Evolutionary conservation across 2,888 invertebrate genomes (phyloP), one percentile per base, ranked within the genome.

Genomic region (Anodontia alba): DNA sequence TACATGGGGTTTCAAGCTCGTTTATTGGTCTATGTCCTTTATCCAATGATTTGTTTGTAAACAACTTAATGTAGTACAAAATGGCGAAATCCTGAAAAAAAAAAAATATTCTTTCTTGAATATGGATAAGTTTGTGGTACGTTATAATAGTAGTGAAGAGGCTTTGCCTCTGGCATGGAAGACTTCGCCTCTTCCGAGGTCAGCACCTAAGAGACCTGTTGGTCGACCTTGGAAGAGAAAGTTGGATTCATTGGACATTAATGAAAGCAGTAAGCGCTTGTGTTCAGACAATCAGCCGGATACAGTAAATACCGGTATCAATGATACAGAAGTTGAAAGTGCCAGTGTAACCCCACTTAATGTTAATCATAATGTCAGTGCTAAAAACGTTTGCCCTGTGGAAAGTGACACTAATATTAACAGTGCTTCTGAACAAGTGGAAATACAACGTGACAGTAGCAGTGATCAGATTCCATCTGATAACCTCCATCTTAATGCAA

Each of bases 181-280:
- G 42, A 57, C 43, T 10, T 17, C 29, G 7, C 78, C 67, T 0
- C 26, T 78, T 23, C 78, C 78, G 23, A 54, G 26, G 36, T 29
- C 78, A 10, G 15, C 43, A 33, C 29, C 78, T 17, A 79, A 70
- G 49, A 29, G 70, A 31, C 73, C 78, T 10, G 78, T 79, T 3
- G 78, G 78, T 15, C 20, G 54, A 17, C 73, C 73, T 42, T 15
- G 8, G 8, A 73, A 73, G 29, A 12, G 73, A 23, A 26, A 26
- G 17, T 57, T 57, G 20, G 57, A 57, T 23, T 3, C 29, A 29
- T 7, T 5, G 3, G 57, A 57, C 7, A 5, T 8, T 8, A 57
- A 57, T 17, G 5, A 7, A 10, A 57, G 29, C 29, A 29, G 26
- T 29, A 57, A 57, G 29, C 57, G 57, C 29, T 23, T 57, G 23